Percentiles rank a stretch among this genome's conserved stretches.
Evolutionary conservation across 2,888 invertebrate species (phyloP).

Genomic region (Diachrysia chrysitis): DNA sequence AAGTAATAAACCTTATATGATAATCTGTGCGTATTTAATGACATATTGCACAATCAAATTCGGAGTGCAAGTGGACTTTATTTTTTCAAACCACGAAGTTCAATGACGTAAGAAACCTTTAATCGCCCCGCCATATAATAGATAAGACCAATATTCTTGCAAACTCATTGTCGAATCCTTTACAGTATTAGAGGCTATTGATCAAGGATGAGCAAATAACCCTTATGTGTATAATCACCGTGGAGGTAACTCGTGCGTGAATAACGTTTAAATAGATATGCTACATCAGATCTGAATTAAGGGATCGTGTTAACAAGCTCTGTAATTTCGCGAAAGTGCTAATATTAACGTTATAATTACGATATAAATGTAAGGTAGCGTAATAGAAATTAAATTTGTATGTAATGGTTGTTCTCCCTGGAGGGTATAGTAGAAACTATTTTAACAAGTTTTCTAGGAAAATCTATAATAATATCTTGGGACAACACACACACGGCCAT

Average conservation of each 20-base stretch:
- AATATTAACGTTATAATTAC: constrained; percentile 51
- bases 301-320: constrained; percentile 45
- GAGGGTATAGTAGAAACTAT: background rate
- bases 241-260: constrained; percentile 39
- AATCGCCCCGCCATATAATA: background rate
- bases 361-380: constrained; percentile 33
- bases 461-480: too few relatives aligned
- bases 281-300: constrained; percentile 40
- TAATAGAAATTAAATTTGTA: constrained; percentile 45
- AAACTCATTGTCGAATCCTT: constrained; percentile 16
- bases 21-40: too few relatives aligned
- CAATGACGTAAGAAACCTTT: background rate
- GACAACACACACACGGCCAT: too few relatives aligned
- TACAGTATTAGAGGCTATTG: constrained; percentile 51
- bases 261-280: constrained; percentile 48
- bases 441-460: too few relatives aligned
- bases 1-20: too few relatives aligned
- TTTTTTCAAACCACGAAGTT: too few relatives aligned
- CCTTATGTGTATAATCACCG: constrained; percentile 46
- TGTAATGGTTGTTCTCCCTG: constrained; percentile 1
- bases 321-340: constrained; percentile 45
- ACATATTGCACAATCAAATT: too few relatives aligned
- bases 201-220: constrained; percentile 54
- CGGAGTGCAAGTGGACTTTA: too few relatives aligned
- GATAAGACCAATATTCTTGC: background rate